phyloP scores from a whole-genome alignment of 2,797 vertebrate genomes.

The Etheostoma perlongum region DNA sequence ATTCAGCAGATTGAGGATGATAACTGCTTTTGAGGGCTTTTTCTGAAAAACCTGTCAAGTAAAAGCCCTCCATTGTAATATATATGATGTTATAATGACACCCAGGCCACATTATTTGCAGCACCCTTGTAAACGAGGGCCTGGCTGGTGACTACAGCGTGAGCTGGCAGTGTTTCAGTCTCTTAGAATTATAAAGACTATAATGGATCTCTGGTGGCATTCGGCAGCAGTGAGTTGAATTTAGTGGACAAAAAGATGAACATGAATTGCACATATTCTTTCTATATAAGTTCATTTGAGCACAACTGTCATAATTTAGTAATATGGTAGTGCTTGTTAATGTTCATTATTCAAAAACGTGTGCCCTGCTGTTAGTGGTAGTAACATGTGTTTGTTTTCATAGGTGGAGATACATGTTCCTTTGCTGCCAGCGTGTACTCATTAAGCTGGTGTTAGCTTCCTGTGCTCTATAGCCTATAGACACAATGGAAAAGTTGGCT shows the following conservation, averaged over 20 bases:
- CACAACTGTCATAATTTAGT: constrained; percentile 27
- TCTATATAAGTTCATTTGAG: constrained; percentile 51
- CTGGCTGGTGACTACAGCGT: constrained; percentile 47
- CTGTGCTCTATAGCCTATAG: constrained; percentile 59
- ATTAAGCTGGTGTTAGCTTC: constrained; percentile 72
- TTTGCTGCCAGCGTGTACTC: constrained; percentile 50
- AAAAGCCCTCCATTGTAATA: constrained; percentile 24
- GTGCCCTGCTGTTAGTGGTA: constrained; percentile 47
- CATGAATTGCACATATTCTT: constrained; percentile 16
- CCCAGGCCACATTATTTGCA: constrained; percentile 59
- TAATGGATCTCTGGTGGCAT: constrained; percentile 37
- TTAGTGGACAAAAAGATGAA: constrained; percentile 31
- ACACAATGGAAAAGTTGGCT: constrained; percentile 61
- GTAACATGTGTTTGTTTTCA: constrained; percentile 43
- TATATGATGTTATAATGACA: constrained; percentile 46
- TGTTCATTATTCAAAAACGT: constrained; percentile 20
- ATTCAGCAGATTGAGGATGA: constrained; percentile 30
- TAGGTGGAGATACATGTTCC: constrained; percentile 54
- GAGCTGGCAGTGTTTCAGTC: constrained; percentile 75
- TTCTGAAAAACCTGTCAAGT: constrained; percentile 39
- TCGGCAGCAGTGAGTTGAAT: constrained; percentile 20
- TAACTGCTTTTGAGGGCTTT: constrained; percentile 34
- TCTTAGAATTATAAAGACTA: constrained; percentile 34
- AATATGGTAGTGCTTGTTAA: constrained; percentile 26
- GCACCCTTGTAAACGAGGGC: constrained; percentile 68